These are phyloP conservation scores for Zoanthus sociatus DNA, from an alignment of 92 coral and sea anemone genomes.

Conservation along the genomic window DNA sequence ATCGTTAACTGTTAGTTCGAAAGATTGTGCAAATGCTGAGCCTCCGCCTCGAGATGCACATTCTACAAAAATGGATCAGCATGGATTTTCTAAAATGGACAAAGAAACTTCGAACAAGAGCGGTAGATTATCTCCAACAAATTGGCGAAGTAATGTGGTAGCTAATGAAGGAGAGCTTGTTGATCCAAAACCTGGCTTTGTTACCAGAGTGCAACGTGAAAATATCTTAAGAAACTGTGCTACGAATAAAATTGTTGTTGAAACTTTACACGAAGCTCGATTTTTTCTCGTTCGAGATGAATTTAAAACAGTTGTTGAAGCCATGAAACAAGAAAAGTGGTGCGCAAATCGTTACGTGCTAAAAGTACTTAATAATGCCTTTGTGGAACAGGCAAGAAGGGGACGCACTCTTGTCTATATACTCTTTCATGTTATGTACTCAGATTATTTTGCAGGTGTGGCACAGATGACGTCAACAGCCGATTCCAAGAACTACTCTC, in stretches of 20 bases:
- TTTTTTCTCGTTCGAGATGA: constrained; percentile 56
- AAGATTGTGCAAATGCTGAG: not conserved
- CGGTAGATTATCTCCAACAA: not conserved
- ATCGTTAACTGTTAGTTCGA: not conserved
- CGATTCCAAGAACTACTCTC: constrained; percentile 43
- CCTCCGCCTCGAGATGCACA: not conserved
- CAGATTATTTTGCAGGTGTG: constrained; percentile 55
- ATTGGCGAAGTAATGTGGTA: not conserved
- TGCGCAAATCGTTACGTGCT: constrained; percentile 1
- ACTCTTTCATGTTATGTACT: constrained; percentile 37
- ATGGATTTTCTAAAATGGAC: not conserved
- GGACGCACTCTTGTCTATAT: constrained; percentile 40
- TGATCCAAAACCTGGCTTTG: constrained; percentile 41
- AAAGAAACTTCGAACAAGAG: not conserved
- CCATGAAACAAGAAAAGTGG: constrained; percentile 59
- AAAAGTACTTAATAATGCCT: constrained; percentile 30
- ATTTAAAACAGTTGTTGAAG: constrained; percentile 47
- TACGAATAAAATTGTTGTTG: constrained; percentile 3
- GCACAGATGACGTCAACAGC: constrained; percentile 62
- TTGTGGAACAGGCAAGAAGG: constrained; percentile 18
- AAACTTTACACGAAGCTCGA: constrained; percentile 38
- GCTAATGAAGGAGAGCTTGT: not conserved
- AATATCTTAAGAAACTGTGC: constrained; percentile 49
- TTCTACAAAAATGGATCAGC: not conserved
- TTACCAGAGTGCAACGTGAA: constrained; percentile 39